phyloP scores from a whole-genome alignment of 2,888 invertebrate genomes.

The Pilophorus perplexus region DNA sequence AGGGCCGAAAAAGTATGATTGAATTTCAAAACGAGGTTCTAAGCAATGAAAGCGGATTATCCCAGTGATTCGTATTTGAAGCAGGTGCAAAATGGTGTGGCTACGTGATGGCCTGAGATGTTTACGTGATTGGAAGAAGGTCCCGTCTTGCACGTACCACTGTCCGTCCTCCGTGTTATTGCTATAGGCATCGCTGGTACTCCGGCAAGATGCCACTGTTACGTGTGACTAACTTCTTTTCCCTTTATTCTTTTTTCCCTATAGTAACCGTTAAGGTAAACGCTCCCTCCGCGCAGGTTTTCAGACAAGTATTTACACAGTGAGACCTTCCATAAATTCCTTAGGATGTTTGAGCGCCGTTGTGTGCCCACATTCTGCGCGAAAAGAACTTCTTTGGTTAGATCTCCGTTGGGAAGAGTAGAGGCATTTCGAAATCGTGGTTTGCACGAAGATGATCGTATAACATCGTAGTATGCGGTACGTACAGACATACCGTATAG shows the following conservation, averaged over 20 bases:
- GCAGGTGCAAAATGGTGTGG: conserved; percentile 32
- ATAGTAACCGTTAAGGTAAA: conserved; percentile 12
- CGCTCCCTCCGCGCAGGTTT: background rate
- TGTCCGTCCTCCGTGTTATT: conserved; percentile 8
- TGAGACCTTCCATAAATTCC: conserved; percentile 24
- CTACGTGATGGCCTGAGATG: conserved; percentile 25
- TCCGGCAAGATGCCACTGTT: conserved; percentile 13
- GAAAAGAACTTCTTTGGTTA: too few species aligned
- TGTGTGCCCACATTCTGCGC: background rate
- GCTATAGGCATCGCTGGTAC: conserved; percentile 4
- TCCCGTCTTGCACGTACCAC: conserved; percentile 2
- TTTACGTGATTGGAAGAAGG: conserved; percentile 30
- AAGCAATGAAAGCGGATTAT: conserved; percentile 26
- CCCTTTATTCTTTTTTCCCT: conserved; percentile 7
- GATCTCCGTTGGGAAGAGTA: too few species aligned
- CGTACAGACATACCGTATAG: too few species aligned
- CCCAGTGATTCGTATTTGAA: conserved; percentile 32
- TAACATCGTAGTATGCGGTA: too few species aligned
- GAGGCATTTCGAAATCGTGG: too few species aligned
- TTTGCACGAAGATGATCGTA: background rate
- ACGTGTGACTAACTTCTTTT: background rate
- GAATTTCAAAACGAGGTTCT: conserved; percentile 7
- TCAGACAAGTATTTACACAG: conserved; percentile 14
- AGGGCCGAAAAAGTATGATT: conserved; percentile 12
- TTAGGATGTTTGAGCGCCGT: background rate